Evolutionary conservation across 1,140 invertebrate genomes (phyloP).

Genomic region (Bombus picipes): DNA sequence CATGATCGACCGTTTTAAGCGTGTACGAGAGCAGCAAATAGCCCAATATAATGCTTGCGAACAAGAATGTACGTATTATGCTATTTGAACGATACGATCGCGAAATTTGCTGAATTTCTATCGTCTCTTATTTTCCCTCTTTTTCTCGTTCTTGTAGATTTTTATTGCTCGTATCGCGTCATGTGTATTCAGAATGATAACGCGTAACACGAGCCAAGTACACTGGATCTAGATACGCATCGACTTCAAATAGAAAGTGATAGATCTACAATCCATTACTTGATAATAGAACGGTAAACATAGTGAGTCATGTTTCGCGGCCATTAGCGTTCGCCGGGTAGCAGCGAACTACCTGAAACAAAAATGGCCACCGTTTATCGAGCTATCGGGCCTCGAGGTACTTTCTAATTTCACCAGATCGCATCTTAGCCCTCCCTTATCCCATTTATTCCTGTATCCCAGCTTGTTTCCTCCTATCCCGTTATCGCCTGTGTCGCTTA

Average conservation of each 20-base stretch:
- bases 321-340: conserved; percentile 47
- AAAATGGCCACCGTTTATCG: conserved; percentile 48
- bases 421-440: conserved; percentile 52
- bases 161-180: background rate
- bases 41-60: background rate
- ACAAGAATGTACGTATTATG: background rate
- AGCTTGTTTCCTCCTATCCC: background rate
- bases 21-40: background rate
- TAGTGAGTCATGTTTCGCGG: conserved; percentile 59
- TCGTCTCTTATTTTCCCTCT: background rate
- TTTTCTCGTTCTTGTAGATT: too few relatives aligned
- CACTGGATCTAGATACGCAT: conserved; percentile 33
- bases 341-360: background rate
- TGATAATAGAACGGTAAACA: conserved; percentile 58
- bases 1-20: too few relatives aligned
- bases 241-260: conserved; percentile 48
- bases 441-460: conserved; percentile 37
- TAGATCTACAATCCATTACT: conserved; percentile 60
- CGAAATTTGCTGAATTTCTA: background rate
- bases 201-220: conserved; percentile 1
- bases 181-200: conserved; percentile 18
- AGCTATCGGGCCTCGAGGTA: conserved; percentile 29
- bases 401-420: conserved; percentile 57
- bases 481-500: background rate
- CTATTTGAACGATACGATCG: background rate